Evolutionary conservation across 2,113 vertebrate genomes (phyloP), one percentile per base, ranked within the genome.

Genomic region (Nasalis larvatus): DNA sequence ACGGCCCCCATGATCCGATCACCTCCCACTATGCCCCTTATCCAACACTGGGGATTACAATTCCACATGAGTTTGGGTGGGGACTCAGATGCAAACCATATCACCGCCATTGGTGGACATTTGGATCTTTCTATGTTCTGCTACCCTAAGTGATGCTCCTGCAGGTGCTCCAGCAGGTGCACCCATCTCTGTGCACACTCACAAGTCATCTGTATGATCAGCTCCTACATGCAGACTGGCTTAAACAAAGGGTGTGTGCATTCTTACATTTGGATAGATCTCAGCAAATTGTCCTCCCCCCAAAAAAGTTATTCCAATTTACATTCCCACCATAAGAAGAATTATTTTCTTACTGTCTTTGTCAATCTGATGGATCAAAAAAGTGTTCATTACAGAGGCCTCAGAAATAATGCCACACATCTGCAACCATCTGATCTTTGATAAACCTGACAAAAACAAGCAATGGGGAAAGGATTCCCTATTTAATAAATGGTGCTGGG

Each of bases 1-100:
- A 20, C 0, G 0, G 0, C 6, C 52, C 52, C 52, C 52, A 54
- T 54, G 52, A 54, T 54, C 52, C 0, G 52, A 20, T 54, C 52
- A 54, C 52, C 52, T 54, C 52, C 52, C 52, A 54, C 52, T 17
- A 54, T 54, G 52, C 18, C 52, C 6, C 52, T 54, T 54, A 54
- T 54, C 52, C 52, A 54, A 18, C 18, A 54, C 1, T 54, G 52
- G 52, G 52, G 18, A 54, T 54, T 54, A 54, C 18, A 54, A 54
- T 8, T 54, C 52, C 52, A 54, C 52, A 54, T 54, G 52, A 20
- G 18, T 20, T 54, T 20, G 52, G 52, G 52, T 20, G 52, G 18
- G 52, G 6, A 54, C 52, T 7, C 52, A 54, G 52, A 54, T 54
- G 52, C 52, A 54, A 54, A 54, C 18, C 18, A 54, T 54, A 54